Base-by-base conservation (phyloP, 2,113 vertebrate genomes). In the Mionectes macconnelli region DNA sequence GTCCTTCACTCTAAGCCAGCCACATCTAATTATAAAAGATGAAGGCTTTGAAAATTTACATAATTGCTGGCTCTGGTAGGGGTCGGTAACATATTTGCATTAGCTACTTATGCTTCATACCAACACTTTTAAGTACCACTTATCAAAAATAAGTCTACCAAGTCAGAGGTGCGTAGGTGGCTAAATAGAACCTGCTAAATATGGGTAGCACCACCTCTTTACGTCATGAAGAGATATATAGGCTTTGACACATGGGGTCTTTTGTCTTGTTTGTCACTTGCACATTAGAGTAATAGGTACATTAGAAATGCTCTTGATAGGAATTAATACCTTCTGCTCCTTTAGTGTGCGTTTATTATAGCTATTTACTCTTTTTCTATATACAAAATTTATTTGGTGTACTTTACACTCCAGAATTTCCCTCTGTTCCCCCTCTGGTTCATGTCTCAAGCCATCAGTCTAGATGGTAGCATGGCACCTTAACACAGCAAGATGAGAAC, bases 51-150 rank as follows among this genome's bases (percentile, higher is more conserved):
- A 86, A 98, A 97, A 98, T 98, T 98, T 98, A 96, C 98, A 98
- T 98, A 98, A 98, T 98, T 98, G 97, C 98, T 97, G 97, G 97
- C 97, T 96, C 95, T 98, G 97, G 96, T 97, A 98, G 97, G 97
- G 98, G 98, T 98, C 97, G 90, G 97, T 98, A 98, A 98, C 98
- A 98, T 98, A 98, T 98, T 98, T 98, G 98, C 98, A 98, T 98
- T 98, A 98, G 97, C 98, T 98, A 97, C 98, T 98, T 98, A 98
- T 95, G 98, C 97, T 98, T 97, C 98, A 96, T 97, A 98, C 98
- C 97, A 97, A 97, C 97, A 98, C 94, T 98, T 98, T 98, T 96
- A 98, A 98, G 97, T 95, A 98, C 97, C 98, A 98, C 97, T 98
- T 98, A 98, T 97, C 95, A 85, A 95, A 98, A 98, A 98, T 98